Evolutionary conservation across 2,797 vertebrate species (phyloP), one percentile per base, ranked within the genome.

Genomic region (Anabas testudineus): DNA sequence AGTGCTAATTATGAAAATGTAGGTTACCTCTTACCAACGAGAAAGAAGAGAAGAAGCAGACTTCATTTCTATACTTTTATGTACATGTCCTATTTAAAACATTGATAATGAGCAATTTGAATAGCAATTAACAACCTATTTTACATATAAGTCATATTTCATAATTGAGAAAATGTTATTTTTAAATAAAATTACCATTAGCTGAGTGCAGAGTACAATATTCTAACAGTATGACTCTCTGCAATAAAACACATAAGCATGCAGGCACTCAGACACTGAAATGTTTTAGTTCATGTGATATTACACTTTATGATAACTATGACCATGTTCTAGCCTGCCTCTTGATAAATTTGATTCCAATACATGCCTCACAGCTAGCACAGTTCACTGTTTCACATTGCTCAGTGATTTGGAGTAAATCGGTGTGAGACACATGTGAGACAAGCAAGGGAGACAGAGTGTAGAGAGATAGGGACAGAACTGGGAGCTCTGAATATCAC

Each of bases 401-500:
- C 22, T 55, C 54, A 46, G 32, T 34, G 28, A 64, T 62, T 70
- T 51, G 5, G 7, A 39, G 32, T 61, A 22, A 63, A 73, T 59
- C 24, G 39, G 55, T 28, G 24, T 41, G 30, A 78, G 30, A 72
- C 46, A 22, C 10, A 22, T 26, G 46, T 26, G 55, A 78, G 59
- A 47, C 32, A 54, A 48, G 45, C 15, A 4, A 58, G 56, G 41
- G 28, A 78, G 75, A 65, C 37, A 24, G 70, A 55, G 64, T 21
- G 54, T 55, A 67, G 36, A 43, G 74, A 73, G 65, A 73, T 69
- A 52, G 65, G 84, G 69, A 79, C 72, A 51, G 54, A 74, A 74
- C 62, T 73, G 70, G 65, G 76, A 83, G 60, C 74, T 56, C 60
- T 78, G 83, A 87, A 54, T 69, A 61, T 85, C 41, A 66, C 62